phyloP scores from a whole-genome alignment of 92 coral and sea anemone genomes.

The Porites evermanni region DNA sequence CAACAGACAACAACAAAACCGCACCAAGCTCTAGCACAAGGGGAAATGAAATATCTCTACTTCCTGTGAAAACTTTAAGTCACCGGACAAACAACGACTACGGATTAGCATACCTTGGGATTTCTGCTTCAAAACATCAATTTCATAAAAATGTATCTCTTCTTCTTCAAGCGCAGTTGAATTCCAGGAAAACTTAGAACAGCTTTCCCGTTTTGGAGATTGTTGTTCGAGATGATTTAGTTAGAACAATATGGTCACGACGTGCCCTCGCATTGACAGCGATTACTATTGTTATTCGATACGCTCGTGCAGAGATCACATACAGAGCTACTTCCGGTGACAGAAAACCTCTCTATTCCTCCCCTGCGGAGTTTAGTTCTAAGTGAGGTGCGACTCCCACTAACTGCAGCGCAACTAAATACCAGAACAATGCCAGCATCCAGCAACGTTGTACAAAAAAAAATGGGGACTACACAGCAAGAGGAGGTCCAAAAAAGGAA shows the following conservation, averaged over 20 bases:
- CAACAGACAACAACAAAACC: neutral
- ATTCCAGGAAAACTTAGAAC: constrained; percentile 27
- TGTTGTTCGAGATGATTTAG: constrained; percentile 8
- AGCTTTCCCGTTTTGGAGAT: constrained; percentile 1
- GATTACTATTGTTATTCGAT: constrained; percentile 15
- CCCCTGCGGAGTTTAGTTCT: constrained; percentile 45
- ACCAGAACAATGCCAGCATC: neutral
- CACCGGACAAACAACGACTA: constrained; percentile 18
- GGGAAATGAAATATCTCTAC: constrained; percentile 42
- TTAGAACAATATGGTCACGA: constrained; percentile 49
- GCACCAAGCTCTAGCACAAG: constrained; percentile 9
- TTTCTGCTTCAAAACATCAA: constrained; percentile 13
- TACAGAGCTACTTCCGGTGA: constrained; percentile 41
- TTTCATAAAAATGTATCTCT: neutral
- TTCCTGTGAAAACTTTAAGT: constrained; percentile 29
- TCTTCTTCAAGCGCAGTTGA: neutral
- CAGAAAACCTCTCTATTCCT: constrained; percentile 43
- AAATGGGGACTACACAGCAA: neutral
- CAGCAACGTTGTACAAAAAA: constrained; percentile 7
- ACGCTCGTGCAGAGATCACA: constrained; percentile 35
- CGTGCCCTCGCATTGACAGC: constrained; percentile 43
- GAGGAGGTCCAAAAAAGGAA: neutral
- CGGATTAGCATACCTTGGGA: constrained; percentile 41
- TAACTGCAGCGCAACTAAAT: neutral
- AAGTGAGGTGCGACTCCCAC: neutral